Conservation (phyloP, 2,888 invertebrate species). For the Entomobrya proxima region DNA sequence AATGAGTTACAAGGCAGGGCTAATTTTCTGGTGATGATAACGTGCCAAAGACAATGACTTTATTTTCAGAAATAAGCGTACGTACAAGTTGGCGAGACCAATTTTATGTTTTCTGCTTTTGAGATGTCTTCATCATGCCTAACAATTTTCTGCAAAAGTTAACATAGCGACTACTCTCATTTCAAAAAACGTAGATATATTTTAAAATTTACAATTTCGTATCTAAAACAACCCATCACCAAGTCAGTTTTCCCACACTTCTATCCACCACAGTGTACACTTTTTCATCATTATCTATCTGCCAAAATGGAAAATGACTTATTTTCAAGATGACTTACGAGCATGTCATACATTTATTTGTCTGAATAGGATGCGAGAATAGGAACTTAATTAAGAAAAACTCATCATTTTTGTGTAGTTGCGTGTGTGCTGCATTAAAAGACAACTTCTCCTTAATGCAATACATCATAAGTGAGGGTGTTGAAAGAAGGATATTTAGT, state of each 20-base stretch:
- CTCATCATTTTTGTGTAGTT: not conserved
- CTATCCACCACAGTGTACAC: not conserved
- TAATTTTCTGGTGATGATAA: not conserved
- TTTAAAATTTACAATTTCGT: no score
- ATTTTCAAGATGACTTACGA: conserved; percentile 3
- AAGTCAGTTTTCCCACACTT: conserved; percentile 33
- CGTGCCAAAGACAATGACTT: conserved; percentile 51
- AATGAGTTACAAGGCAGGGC: not conserved
- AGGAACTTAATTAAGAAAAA: conserved; percentile 36
- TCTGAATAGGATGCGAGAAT: not conserved
- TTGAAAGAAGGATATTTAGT: not conserved
- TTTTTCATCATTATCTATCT: not conserved
- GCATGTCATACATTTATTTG: not conserved
- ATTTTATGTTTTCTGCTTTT: not conserved
- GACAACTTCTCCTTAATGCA: not conserved
- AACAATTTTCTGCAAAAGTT: no score
- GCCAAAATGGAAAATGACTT: conserved; percentile 44
- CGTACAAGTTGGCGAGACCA: not conserved
- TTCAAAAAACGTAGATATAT: no score
- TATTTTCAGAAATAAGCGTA: conserved; percentile 24
- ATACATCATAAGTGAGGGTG: not conserved
- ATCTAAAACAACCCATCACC: not conserved
- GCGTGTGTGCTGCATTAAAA: not conserved
- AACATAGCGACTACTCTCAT: no score
- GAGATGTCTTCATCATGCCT: no score